Evolutionary conservation across 1,140 invertebrate species (phyloP).

Genomic region (Eumaeus atala): DNA sequence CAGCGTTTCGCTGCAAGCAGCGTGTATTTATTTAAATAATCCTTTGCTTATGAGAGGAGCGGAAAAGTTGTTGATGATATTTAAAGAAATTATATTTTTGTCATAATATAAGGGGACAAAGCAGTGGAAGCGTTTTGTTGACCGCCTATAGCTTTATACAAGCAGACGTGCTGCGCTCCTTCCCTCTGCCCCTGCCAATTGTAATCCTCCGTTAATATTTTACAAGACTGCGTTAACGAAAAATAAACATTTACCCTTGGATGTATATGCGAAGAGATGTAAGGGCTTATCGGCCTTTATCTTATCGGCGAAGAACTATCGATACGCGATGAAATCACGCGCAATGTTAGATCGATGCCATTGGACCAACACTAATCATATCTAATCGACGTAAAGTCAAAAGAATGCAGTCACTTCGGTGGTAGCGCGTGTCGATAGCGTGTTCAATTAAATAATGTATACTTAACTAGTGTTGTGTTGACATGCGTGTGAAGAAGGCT

Average conservation of each 20-base stretch:
- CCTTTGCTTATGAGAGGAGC: too few relatives aligned
- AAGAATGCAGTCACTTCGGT: constrained; percentile 39
- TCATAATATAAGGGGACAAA: too few relatives aligned
- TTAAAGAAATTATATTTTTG: too few relatives aligned
- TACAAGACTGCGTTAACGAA: too few relatives aligned
- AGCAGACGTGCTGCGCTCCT: too few relatives aligned
- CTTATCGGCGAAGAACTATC: constrained; percentile 55
- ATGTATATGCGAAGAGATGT: neutral
- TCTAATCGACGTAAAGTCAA: constrained; percentile 36
- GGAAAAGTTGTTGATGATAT: too few relatives aligned
- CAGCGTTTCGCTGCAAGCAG: too few relatives aligned
- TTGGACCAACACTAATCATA: constrained; percentile 50
- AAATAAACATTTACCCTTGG: constrained; percentile 21
- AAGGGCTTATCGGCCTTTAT: constrained; percentile 24
- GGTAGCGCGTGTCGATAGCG: constrained; percentile 29
- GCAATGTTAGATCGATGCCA: constrained; percentile 45
- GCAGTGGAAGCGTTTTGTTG: too few relatives aligned
- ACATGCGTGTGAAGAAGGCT: neutral
- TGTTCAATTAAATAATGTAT: neutral
- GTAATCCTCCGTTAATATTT: too few relatives aligned
- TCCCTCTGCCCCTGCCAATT: too few relatives aligned
- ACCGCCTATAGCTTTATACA: too few relatives aligned
- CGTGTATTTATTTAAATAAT: too few relatives aligned
- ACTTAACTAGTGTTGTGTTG: constrained; percentile 8
- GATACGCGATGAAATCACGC: constrained; percentile 54